Conservation (phyloP, 2,888 invertebrate species). For the Diadromus collaris region DNA sequence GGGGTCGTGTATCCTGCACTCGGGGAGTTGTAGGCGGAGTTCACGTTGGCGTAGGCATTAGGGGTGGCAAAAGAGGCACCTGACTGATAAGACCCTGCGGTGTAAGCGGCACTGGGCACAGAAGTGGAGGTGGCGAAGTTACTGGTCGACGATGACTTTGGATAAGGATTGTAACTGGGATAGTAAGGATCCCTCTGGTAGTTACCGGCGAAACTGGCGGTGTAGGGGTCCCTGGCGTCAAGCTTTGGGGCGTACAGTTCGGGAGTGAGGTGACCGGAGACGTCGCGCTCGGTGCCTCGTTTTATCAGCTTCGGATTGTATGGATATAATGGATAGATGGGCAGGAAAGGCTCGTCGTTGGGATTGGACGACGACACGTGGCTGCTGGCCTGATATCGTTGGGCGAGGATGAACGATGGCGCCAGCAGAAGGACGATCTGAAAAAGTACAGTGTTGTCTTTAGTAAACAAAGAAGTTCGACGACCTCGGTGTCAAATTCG, state of each 20-base stretch:
- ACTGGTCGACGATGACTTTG: constrained; percentile 59
- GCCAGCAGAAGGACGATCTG: constrained; percentile 73
- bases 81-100: constrained; percentile 28
- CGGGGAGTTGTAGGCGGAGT: constrained; percentile 28
- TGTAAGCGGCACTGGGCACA: constrained; percentile 22
- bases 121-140: constrained; percentile 16
- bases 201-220: constrained; percentile 65
- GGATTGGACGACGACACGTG: constrained; percentile 62
- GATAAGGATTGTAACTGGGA: constrained; percentile 69
- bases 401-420: constrained; percentile 70
- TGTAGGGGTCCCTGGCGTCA: constrained; percentile 74
- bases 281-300: constrained; percentile 72
- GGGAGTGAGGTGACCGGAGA: constrained; percentile 67
- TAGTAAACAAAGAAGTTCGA: background rate
- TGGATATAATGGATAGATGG: constrained; percentile 76
- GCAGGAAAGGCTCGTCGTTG: constrained; percentile 77
- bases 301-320: constrained; percentile 77
- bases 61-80: constrained; percentile 36
- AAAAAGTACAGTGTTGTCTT: constrained; percentile 53
- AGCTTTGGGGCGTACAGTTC: constrained; percentile 74
- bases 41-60: constrained; percentile 20
- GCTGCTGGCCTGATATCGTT: constrained; percentile 64
- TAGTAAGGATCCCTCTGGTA: constrained; percentile 72
- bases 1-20: constrained; percentile 33
- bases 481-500: too few species aligned